Base-by-base conservation (phyloP, 1,140 invertebrate species). In the Sipha flava region DNA sequence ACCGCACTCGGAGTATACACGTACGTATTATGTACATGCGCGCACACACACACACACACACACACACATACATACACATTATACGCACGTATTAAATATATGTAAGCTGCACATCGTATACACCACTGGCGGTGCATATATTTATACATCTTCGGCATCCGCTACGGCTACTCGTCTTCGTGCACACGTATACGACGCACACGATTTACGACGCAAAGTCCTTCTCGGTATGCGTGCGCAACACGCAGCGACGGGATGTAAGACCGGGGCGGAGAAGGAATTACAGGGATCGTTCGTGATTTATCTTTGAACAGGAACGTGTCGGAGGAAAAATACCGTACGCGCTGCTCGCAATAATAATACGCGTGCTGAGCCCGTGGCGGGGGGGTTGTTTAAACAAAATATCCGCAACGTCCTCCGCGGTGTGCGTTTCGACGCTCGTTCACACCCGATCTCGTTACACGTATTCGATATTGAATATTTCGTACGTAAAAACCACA, bases 131-230 rank as follows among this genome's bases (percentile, higher is more conserved):
- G n/a, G n/a, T n/a, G n/a, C n/a, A 29, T 59, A 18, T 57, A 57
- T 31, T 18, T 59, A 26, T n/a, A 59, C 34, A n/a, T 34, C 31
- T 21, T 66, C 62, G 10, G 34, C 34, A 66, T 66, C 64, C 23
- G 64, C n/a, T 23, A 4, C 14, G 21, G 34, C 64, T 66, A 66
- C 64, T 43, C 64, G 64, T 66, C 64, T 66, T 66, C 31, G 12
- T 66, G 62, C 62, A n/a, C n/a, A n/a, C n/a, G 37, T 37, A 66
- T 34, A 66, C 64, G 64, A 23, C 34, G 34, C 64, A 66, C 64
- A 66, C 64, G 64, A 66, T 66, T 66, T 66, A 66, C 64, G 64
- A 43, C 21, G 16, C 64, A 40, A n/a, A 43, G 64, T 66, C 37
- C 34, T 66, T 66, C 21, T 66, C 9, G 10, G 10, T 57, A 31